These are phyloP conservation scores for Amiota communis DNA, from an alignment of 2,888 invertebrate genomes.

Conservation along the genomic window DNA sequence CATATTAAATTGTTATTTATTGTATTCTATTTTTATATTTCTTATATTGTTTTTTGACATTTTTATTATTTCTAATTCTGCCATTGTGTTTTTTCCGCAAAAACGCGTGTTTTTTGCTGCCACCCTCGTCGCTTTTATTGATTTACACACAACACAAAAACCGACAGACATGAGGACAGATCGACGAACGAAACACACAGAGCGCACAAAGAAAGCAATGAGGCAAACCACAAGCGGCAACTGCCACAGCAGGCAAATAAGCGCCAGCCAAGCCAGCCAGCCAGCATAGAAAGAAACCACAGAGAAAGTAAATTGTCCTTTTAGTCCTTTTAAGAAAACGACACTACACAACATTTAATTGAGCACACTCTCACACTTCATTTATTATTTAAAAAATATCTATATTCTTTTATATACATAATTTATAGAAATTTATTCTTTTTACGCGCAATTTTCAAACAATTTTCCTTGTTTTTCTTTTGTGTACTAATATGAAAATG, in stretches of 20 bases:
- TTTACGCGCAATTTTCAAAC: conserved; percentile 34
- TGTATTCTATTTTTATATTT: background rate
- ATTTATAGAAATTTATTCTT: conserved; percentile 36
- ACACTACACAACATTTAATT: conserved; percentile 1
- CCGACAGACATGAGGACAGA: background rate
- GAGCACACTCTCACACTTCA: conserved; percentile 23
- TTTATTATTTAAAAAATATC: conserved; percentile 42
- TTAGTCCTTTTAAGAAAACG: background rate
- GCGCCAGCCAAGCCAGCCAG: too few relatives aligned
- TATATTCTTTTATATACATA: conserved; percentile 27
- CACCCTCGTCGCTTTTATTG: conserved; percentile 63
- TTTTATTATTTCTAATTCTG: conserved; percentile 29
- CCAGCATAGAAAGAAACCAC: too few relatives aligned
- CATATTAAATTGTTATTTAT: too few relatives aligned
- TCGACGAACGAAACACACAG: background rate
- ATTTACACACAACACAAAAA: conserved; percentile 53
- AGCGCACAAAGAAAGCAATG: background rate
- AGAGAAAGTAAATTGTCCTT: too few relatives aligned
- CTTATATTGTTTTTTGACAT: conserved; percentile 30
- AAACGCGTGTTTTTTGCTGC: conserved; percentile 38
- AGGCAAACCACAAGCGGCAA: conserved; percentile 40
- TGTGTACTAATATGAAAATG: too few relatives aligned
- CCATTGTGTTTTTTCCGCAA: conserved; percentile 51
- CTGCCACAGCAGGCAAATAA: conserved; percentile 33
- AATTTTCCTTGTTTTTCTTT: background rate